A percentile compares a stretch with the other conserved stretches of the same genome.
phyloP scores from a whole-genome alignment of 1,140 invertebrate genomes.

The Brachionus rubens region DNA sequence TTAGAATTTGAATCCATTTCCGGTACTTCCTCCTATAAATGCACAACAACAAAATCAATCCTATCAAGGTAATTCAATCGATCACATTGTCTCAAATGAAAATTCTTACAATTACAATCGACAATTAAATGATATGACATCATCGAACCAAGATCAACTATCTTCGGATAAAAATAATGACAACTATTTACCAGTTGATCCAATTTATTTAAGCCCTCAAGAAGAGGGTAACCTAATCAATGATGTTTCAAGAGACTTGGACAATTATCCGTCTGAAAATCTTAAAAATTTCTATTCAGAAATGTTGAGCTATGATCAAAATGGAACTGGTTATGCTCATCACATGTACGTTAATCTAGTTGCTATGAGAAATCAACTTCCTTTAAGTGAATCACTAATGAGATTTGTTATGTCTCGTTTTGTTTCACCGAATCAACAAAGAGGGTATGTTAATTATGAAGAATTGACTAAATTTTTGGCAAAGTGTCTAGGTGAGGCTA shows the following conservation, averaged over 20 bases:
- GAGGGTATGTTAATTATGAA: conserved; percentile 41
- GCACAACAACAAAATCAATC: neutral
- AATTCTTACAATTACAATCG: neutral
- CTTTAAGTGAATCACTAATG: conserved; percentile 27
- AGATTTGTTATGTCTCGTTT: conserved; percentile 42
- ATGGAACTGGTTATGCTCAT: conserved; percentile 29
- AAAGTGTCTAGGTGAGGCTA: conserved; percentile 30
- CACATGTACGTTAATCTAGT: conserved; percentile 22
- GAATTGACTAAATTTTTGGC: conserved; percentile 42
- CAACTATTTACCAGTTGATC: conserved; percentile 41
- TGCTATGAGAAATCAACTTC: conserved; percentile 28
- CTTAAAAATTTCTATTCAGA: conserved; percentile 38
- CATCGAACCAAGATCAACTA: neutral
- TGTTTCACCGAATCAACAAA: conserved; percentile 23
- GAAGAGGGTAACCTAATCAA: conserved; percentile 5
- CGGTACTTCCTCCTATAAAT: conserved; percentile 24
- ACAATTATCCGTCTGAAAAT: neutral
- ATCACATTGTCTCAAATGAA: conserved; percentile 23
- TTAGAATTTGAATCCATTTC: conserved; percentile 39
- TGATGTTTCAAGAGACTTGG: conserved; percentile 6
- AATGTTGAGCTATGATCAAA: conserved; percentile 31
- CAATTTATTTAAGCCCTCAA: conserved; percentile 26
- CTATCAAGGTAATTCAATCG: neutral
- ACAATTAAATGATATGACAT: neutral
- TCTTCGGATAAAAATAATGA: conserved; percentile 12